Base-by-base conservation (phyloP, 2,888 invertebrate genomes). In the Calameuta idolon region DNA sequence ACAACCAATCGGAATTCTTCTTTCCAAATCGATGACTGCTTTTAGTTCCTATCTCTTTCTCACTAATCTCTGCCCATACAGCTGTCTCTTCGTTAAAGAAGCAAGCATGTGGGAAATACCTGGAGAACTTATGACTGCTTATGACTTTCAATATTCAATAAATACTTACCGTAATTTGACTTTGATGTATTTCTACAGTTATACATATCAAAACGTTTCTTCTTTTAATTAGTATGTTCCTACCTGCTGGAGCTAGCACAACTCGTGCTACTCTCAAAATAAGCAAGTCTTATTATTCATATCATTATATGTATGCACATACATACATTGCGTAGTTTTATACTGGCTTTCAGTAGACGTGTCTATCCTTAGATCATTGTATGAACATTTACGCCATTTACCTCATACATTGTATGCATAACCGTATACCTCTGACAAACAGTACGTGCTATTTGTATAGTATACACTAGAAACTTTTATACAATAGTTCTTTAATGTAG, bases 1-100 rank as follows among this genome's bases (percentile, higher is more conserved):
- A 1, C n/a, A 77, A 73, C 85, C 86, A 85, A 85, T 85, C 76
- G 11, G 55, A 55, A 55, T 9, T 0, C 55, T 55, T 23, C 55
- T 55, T 23, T 23, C 55, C 55, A 55, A 23, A 55, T 55, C 55
- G 55, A 55, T 55, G 55, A 55, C 55, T 55, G 55, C 55, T 23
- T 55, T 23, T 23, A 55, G 23, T 9, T 55, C 9, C 9, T 23
- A 55, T 23, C 55, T 55, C 55, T 55, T 55, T 55, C 55, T 15
- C 55, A 23, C 55, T 55, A 55, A 23, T 55, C 2, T 55, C 9
- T 40, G 9, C 2, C 9, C 55, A 9, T 23, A 15, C 55, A 55
- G 55, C 55, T 55, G 2, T 55, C 55, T 55, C 55, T 23, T 55
- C 9, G 23, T 55, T 23, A 55, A 55, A 23, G 55, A 55, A 23